These are phyloP conservation scores for Asbolus verrucosus DNA, from an alignment of 1,140 invertebrate genomes.

Conservation along the genomic window DNA sequence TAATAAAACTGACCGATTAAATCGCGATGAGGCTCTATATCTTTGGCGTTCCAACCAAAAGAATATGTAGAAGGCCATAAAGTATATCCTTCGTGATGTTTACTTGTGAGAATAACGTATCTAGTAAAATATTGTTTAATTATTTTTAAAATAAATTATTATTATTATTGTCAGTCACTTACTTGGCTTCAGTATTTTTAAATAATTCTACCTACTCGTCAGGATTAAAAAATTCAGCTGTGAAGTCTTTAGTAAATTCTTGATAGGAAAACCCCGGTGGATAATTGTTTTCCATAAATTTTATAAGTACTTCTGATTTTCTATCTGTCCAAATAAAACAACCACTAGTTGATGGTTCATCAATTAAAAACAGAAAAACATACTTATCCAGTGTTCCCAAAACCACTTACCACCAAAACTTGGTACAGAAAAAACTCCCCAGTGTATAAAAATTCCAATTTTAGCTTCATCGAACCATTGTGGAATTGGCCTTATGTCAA, in stretches of 20 bases:
- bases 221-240: conserved; percentile 85
- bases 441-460: conserved; percentile 93
- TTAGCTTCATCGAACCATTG: conserved; percentile 89
- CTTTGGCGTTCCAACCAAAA: conserved; percentile 91
- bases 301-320: conserved; percentile 66
- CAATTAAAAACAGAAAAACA: too few species aligned
- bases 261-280: conserved; percentile 86
- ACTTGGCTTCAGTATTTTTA: conserved; percentile 82
- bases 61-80: conserved; percentile 88
- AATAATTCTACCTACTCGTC: conserved; percentile 82
- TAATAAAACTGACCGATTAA: conserved; percentile 82
- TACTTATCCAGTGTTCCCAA: conserved; percentile 81
- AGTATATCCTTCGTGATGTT: conserved; percentile 95
- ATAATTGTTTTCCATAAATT: conserved; percentile 83
- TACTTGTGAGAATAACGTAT: conserved; percentile 91
- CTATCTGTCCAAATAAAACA: too few species aligned
- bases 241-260: conserved; percentile 86
- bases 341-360: too few species aligned
- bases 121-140: conserved; percentile 66
- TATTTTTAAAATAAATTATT: background rate
- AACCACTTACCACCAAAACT: conserved; percentile 87
- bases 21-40: conserved; percentile 87
- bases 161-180: conserved; percentile 56
- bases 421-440: conserved; percentile 91
- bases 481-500: conserved; percentile 84